These are phyloP conservation scores for Atherinomorus stipes DNA, from an alignment of 2,113 vertebrate species.

Conservation along the genomic window DNA sequence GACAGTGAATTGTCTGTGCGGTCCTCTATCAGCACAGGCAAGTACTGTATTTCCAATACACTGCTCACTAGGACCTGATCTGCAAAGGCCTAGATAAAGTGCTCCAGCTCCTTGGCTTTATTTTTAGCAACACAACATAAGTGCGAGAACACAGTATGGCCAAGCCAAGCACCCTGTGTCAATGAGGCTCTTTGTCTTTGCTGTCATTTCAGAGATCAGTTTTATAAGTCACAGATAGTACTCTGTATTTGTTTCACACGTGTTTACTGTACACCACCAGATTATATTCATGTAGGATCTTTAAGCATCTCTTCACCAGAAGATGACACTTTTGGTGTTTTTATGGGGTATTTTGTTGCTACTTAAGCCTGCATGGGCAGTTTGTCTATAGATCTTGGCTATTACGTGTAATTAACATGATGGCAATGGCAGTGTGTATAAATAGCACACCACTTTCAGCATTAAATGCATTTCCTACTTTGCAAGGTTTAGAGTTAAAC, in stretches of 20 bases:
- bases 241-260: not conserved
- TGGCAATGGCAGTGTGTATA: too few relatives aligned
- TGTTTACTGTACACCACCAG: too few relatives aligned
- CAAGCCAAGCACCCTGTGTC: conserved; percentile 36
- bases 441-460: too few relatives aligned
- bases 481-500: too few relatives aligned
- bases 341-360: too few relatives aligned
- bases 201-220: conserved; percentile 14
- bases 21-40: conserved; percentile 44
- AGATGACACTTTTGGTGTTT: too few relatives aligned
- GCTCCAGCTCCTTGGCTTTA: conserved; percentile 58
- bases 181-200: conserved; percentile 14
- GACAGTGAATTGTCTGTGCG: conserved; percentile 34
- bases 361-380: too few relatives aligned
- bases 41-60: conserved; percentile 35
- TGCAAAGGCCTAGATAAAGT: conserved; percentile 56
- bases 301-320: too few relatives aligned
- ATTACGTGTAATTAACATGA: too few relatives aligned
- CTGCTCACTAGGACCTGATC: conserved; percentile 28
- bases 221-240: not conserved
- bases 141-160: conserved; percentile 45
- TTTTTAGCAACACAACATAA: conserved; percentile 73
- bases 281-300: too few relatives aligned
- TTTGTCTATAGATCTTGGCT: too few relatives aligned
- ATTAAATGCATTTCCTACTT: too few relatives aligned